A percentile compares a stretch with the other conserved stretches of the same genome.
phyloP scores from a whole-genome alignment of 2,888 invertebrate species.

The Parthenolecanium corni region DNA sequence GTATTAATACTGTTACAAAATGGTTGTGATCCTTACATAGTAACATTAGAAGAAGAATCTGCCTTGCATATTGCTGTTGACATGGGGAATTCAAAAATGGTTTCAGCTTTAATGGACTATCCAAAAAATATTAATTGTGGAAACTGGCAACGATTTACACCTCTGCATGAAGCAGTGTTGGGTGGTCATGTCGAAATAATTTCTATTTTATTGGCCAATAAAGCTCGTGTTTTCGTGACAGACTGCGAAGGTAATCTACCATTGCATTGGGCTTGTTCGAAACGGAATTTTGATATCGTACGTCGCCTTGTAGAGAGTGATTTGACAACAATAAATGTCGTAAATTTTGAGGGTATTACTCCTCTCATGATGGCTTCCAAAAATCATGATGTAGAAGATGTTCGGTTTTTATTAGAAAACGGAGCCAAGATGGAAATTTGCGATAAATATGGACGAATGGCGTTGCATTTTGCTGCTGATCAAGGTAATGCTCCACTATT shows the following conservation, averaged over 20 bases:
- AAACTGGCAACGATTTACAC: slow-evolving; percentile 13
- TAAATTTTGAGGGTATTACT: slow-evolving; percentile 8
- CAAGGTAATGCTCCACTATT: background rate
- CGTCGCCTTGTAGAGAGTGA: background rate
- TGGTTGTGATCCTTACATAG: background rate
- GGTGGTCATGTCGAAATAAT: background rate
- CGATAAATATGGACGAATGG: background rate
- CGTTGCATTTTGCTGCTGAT: slow-evolving; percentile 13
- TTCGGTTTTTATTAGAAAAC: background rate
- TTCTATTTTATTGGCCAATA: background rate
- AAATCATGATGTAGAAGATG: slow-evolving; percentile 1
- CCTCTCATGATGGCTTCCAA: slow-evolving; percentile 12
- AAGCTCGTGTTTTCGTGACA: background rate
- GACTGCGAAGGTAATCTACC: slow-evolving; percentile 9
- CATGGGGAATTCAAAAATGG: background rate
- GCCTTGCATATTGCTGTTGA: background rate
- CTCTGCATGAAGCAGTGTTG: slow-evolving; percentile 2
- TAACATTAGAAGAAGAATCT: background rate
- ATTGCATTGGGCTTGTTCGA: slow-evolving; percentile 8
- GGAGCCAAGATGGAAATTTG: background rate
- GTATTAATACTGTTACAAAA: background rate
- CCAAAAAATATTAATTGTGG: background rate
- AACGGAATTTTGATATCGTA: slow-evolving; percentile 3
- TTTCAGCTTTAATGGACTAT: background rate
- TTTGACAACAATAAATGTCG: background rate